Evolutionary conservation across 2,888 invertebrate species (phyloP), one percentile per base, ranked within the genome.

Genomic region (Drosophila formosana): DNA sequence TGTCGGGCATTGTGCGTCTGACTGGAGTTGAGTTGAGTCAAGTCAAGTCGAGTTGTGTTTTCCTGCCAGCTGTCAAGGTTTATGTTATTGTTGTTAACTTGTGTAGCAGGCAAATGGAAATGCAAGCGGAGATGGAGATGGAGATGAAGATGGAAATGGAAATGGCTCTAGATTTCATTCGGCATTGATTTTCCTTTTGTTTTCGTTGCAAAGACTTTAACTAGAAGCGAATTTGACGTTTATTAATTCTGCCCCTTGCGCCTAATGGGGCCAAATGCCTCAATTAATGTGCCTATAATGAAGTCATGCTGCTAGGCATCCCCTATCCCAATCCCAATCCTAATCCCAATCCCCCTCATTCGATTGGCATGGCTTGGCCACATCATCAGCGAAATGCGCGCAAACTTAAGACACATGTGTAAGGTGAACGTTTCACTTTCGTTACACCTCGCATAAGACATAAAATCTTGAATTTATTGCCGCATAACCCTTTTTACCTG

Each of bases 391-490:
- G n/a, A 72, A 71, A 57, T 70, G 62, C 37, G 39, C 18, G 30
- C 30, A 7, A 30, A 2, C 49, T n/a, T 7, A 28, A 2, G 8
- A 11, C 32, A 51, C 32, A 58, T 67, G 34, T 67, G 30, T 39
- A 8, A 13, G 26, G 6, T 6, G 32, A 32, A n/a, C 13, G 9
- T 63, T 72, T 62, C 62, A 63, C 52, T 49, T 56, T 41, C 52
- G 45, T 26, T 41, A 41, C 51, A 26, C 51, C 51, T 32, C 23
- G 39, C 26, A 18, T 18, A 47, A 58, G 61, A 46, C 73, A 78
- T 86, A 87, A 83, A 83, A 87, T 83, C 87, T 61, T 66, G 45
- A 76, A 74, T 83, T 84, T 83, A 83, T 69, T 53, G 55, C 63
- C 73, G 39, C 75, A 78, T 75, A 78, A 84, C 84, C 72, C 69